Conservation (phyloP, 2,888 invertebrate species). For the Autographa pulchrina region DNA sequence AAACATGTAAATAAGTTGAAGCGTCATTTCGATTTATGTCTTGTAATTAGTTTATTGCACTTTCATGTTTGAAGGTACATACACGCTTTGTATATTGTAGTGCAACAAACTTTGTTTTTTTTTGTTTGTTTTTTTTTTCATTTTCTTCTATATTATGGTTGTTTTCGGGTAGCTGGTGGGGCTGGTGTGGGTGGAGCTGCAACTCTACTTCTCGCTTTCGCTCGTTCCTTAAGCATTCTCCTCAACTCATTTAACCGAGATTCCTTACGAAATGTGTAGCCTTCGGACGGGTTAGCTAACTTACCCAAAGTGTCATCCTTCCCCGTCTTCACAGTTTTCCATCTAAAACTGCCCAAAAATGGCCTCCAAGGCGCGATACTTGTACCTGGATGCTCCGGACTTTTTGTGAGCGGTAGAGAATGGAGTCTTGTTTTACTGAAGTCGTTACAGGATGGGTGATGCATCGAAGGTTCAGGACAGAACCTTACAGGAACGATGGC, state of each 20-base stretch:
- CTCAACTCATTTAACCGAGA: neutral
- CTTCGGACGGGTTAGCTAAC: neutral
- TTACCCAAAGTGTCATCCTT: neutral
- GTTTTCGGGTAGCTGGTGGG: neutral
- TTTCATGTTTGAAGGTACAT: neutral
- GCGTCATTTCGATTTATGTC: no score
- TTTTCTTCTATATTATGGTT: neutral
- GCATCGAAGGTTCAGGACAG: constrained; percentile 29
- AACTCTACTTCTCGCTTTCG: neutral
- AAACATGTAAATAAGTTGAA: no score
- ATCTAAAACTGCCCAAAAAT: constrained; percentile 23
- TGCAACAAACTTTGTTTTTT: neutral
- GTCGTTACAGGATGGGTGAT: constrained; percentile 22
- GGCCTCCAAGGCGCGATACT: constrained; percentile 6
- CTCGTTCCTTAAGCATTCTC: neutral
- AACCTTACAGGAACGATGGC: constrained; percentile 12
- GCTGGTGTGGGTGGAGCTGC: neutral
- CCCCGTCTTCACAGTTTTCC: constrained; percentile 3
- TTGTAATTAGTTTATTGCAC: no score
- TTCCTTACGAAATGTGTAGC: neutral
- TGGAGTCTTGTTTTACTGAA: constrained; percentile 31
- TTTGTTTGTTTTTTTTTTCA: neutral
- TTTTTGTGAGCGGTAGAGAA: constrained; percentile 22
- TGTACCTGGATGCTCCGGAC: constrained; percentile 18
- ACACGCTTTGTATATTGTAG: neutral